A percentile compares a stretch with the other conserved stretches of the same genome.
Evolutionary conservation across 2,888 invertebrate species (phyloP).

Genomic region (Drosophila multiciliata): DNA sequence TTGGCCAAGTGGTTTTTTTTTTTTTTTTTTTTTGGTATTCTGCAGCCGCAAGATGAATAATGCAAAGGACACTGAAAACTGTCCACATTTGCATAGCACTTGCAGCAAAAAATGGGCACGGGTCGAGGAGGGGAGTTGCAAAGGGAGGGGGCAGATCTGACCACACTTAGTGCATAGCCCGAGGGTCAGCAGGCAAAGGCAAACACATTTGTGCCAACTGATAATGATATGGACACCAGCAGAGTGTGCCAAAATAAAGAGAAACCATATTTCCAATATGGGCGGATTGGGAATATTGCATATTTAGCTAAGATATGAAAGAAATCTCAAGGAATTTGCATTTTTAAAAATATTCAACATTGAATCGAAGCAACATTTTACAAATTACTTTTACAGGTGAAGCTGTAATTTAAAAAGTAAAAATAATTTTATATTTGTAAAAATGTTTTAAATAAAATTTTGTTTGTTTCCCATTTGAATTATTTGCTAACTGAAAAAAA

Average conservation of each 20-base stretch:
- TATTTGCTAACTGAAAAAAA: neutral
- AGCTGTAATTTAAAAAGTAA: neutral
- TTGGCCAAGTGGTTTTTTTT: slow-evolving; percentile 8
- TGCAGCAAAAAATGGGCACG: neutral
- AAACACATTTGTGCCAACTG: slow-evolving; percentile 38
- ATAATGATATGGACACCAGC: slow-evolving; percentile 27
- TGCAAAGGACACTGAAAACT: slow-evolving; percentile 44
- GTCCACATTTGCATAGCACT: slow-evolving; percentile 54
- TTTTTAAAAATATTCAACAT: neutral
- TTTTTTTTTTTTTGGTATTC: neutral
- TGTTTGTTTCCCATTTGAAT: neutral
- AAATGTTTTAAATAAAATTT: neutral
- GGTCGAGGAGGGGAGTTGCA: fast-evolving
- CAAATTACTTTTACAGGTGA: neutral
- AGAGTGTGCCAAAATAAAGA: neutral
- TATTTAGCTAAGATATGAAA: neutral
- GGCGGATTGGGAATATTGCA: neutral
- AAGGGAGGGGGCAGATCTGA: slow-evolving; percentile 8
- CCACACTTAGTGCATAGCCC: slow-evolving; percentile 35
- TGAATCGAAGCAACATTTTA: neutral
- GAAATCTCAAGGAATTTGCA: neutral
- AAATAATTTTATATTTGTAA: neutral
- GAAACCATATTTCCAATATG: slow-evolving; percentile 2
- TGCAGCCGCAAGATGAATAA: slow-evolving; percentile 43
- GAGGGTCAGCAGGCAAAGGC: slow-evolving; percentile 13